Evolutionary conservation across 2,888 invertebrate species (phyloP).

Genomic region (Crematogaster levior): DNA sequence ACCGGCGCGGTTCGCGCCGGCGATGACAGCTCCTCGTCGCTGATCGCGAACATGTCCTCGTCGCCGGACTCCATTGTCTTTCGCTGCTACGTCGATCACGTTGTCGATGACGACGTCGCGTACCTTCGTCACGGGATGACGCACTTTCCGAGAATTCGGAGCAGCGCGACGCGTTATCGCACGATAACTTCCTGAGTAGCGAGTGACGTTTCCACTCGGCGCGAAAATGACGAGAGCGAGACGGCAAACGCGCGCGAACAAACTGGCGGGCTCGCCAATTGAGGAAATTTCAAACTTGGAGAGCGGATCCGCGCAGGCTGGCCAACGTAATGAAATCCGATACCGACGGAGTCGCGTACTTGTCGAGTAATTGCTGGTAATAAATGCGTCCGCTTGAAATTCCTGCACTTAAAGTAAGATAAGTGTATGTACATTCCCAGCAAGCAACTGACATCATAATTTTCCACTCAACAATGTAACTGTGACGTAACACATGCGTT

Average conservation of each 20-base stretch:
- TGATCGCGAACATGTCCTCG: conserved; percentile 74
- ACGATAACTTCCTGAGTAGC: not conserved
- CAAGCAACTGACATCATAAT: no score
- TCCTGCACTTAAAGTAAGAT: no score
- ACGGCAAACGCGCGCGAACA: not conserved
- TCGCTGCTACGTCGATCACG: not conserved
- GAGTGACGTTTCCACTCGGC: not conserved
- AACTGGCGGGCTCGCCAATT: not conserved
- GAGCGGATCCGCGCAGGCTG: not conserved
- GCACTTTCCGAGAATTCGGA: not conserved
- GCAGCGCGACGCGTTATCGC: no score
- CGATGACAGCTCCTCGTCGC: conserved; percentile 62
- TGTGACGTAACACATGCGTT: no score
- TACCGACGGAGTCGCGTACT: no score
- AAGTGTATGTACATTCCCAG: no score
- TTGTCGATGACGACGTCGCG: not conserved
- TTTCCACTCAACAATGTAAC: no score
- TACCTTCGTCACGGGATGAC: not conserved
- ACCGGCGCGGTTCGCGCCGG: not conserved
- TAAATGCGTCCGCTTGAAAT: no score
- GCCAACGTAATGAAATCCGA: not conserved
- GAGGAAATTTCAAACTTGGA: conserved; percentile 6
- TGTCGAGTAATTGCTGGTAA: no score
- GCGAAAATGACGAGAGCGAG: no score
- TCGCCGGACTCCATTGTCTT: conserved; percentile 70